These are phyloP conservation scores for Phalanger gymnotis DNA, from an alignment of 2,797 vertebrate genomes.

Conservation along the genomic window DNA sequence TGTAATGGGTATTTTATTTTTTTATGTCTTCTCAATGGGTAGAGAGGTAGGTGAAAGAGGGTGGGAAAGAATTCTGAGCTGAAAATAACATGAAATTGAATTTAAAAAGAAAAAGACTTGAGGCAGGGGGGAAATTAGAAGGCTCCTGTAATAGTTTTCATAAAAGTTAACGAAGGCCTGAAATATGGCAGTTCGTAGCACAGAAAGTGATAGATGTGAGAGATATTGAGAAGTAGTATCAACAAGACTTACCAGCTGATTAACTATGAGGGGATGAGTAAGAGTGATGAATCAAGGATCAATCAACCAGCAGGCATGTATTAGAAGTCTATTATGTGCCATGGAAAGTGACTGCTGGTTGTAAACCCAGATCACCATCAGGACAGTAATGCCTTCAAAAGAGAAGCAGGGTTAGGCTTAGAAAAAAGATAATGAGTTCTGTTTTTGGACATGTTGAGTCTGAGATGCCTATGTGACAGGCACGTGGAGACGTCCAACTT, in stretches of 20 bases:
- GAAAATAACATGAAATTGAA: neutral
- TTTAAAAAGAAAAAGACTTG: neutral
- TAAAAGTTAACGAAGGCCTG: neutral
- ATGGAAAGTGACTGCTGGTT: neutral
- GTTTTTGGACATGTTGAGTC: neutral
- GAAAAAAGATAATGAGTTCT: neutral
- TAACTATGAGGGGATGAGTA: neutral
- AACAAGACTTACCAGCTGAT: neutral
- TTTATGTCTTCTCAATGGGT: neutral
- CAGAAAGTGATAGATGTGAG: neutral
- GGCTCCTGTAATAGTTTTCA: neutral
- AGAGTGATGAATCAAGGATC: neutral
- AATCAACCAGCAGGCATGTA: neutral
- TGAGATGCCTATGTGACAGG: neutral
- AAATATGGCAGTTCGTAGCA: neutral
- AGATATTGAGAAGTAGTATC: neutral
- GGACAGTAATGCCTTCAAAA: neutral
- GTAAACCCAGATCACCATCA: neutral
- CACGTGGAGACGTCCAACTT: neutral
- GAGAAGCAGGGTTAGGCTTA: neutral
- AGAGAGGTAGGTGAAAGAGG: neutral
- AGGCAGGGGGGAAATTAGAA: neutral
- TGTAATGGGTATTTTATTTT: neutral
- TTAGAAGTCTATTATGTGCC: neutral
- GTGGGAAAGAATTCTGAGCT: neutral